Percentiles rank a stretch among this genome's conserved stretches.
These are phyloP conservation scores for Psittacula echo DNA, from an alignment of 2,797 vertebrate species.

Conservation along the genomic window DNA sequence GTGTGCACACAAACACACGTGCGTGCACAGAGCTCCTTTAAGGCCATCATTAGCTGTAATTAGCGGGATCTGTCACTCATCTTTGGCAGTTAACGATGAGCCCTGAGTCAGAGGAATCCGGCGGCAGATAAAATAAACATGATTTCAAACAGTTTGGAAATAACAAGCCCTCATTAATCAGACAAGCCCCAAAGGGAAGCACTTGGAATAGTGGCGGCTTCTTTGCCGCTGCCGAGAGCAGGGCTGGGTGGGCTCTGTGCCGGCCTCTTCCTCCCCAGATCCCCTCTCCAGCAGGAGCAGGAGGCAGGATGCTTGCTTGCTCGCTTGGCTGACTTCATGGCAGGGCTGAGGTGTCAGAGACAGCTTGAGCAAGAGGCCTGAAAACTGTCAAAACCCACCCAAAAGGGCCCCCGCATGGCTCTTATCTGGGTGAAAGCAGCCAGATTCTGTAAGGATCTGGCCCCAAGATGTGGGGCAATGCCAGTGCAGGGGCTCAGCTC, in stretches of 20 bases:
- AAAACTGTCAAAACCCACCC: background rate
- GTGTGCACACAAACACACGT: constrained; percentile 62
- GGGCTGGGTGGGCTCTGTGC: background rate
- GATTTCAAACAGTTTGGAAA: constrained; percentile 70
- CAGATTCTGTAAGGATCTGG: background rate
- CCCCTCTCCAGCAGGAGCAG: accelerated
- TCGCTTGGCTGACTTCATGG: background rate
- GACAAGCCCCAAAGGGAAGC: constrained; percentile 29
- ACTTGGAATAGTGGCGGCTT: background rate
- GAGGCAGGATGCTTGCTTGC: background rate
- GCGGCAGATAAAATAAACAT: constrained; percentile 64
- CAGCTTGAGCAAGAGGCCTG: background rate
- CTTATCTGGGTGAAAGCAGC: background rate
- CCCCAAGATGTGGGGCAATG: accelerated
- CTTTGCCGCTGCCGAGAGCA: background rate
- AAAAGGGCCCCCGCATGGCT: background rate
- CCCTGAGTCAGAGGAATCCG: constrained; percentile 69
- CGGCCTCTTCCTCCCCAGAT: background rate
- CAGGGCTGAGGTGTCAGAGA: background rate
- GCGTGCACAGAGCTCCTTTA: constrained; percentile 50
- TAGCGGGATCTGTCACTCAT: constrained; percentile 73
- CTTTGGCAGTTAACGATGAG: constrained; percentile 67
- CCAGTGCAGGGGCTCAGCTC: background rate
- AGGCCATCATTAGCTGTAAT: constrained; percentile 77
- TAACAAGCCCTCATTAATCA: constrained; percentile 66